Evolutionary conservation across 1,140 invertebrate genomes (phyloP), one percentile per base, ranked within the genome.

Genomic region (Diorhabda sublineata): DNA sequence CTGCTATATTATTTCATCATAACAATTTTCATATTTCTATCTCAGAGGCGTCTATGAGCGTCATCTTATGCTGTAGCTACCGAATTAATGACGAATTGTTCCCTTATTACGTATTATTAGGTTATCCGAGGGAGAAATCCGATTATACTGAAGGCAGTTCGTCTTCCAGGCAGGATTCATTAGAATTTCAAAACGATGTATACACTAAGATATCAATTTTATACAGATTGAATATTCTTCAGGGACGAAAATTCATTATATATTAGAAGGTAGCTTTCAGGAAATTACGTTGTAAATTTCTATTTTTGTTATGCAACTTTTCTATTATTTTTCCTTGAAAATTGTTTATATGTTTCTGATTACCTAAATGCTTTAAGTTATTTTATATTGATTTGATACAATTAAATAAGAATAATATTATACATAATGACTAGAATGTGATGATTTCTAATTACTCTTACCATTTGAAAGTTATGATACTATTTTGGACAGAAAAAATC

Each of bases 51-150:
- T 58, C 67, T 47, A 42, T 65, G 52, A 70, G 60, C 69, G 66
- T 69, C 71, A 65, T 73, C 71, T 73, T 73, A 67, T 58, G 66
- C 70, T 68, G 61, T 67, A 73, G 69, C 71, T 70, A 70, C 71
- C 69, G 58, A 70, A 73, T 73, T 73, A 73, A 73, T 73, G 71
- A 73, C 66, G 69, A 70, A 73, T 73, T 73, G 71, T 73, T 73
- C 69, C 65, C 69, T 73, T 73, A 73, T 73, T 73, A 73, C 63
- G 66, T 61, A 65, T 73, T 72, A 72, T 72, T 72, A 72, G 71
- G 71, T 72, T 72, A 72, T 69, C 71, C 60, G 61, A 69, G 58
- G 44, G 64, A 67, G 67, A 72, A 72, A 72, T 69, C 58, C 61
- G 65, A 72, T 72, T 72, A 72, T 69, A 59, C 64, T 58, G 71